Base-by-base conservation (phyloP, 2,888 invertebrate genomes). In the Callinectes sapidus region DNA sequence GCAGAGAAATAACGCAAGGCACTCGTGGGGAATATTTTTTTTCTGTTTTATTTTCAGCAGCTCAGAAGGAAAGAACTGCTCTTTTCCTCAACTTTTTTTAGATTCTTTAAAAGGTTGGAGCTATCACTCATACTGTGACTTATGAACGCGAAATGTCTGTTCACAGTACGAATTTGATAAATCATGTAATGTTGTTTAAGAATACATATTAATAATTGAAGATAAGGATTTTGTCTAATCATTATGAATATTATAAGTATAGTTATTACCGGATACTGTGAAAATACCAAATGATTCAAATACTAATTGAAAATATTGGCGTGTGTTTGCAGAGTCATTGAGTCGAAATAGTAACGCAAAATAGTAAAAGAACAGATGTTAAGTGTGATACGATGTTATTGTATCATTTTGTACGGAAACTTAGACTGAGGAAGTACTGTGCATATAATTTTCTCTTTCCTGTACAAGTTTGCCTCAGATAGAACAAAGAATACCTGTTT, bases 81-180 rank as follows among this genome's bases (percentile, higher is more conserved):
- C 23, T 61, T 5, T 23, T 23, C 23, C 61, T 3, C 18, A 61
- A 14, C 18, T 61, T 61, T 61, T 61, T 2, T 61, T 2, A 18
- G 61, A 6, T 61, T 61, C 23, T 61, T 18, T 23, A 23, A 61
- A 61, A 23, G 23, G 61, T 23, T 77, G 71, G 28, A 77, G 32
- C n/a, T 13, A 2, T 77, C 13, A 77, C 10, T 23, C 5, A 13
- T n/a, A 13, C 1, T 77, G 71, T 8, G 32, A 28, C 13, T 8
- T 28, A 5, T 23, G 71, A 77, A n/a, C 71, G 28, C 14, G n/a
- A 13, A 35, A 32, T 32, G 35, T 10, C 16, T 16, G 6, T 23
- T 35, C 35, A 32, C 66, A 48, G 87, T 88, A 55, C 77, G 91
- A 54, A 55, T 77, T 77, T 87, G 77, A 87, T 81, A 28, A 71